Evolutionary conservation across 1,140 invertebrate genomes (phyloP), one percentile per base, ranked within the genome.

Genomic region (Trialeurodes vaporariorum): DNA sequence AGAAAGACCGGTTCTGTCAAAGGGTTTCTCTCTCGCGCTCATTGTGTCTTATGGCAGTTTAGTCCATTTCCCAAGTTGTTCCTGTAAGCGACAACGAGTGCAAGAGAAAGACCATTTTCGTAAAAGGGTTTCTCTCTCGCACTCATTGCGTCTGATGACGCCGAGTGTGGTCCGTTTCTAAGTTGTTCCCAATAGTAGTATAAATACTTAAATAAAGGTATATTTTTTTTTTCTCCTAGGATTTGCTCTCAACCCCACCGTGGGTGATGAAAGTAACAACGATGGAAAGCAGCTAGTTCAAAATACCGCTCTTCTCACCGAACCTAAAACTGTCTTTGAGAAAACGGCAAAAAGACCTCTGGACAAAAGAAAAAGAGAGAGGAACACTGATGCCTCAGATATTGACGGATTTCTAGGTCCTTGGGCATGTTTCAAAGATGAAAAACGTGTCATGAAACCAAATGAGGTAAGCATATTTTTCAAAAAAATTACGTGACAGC

Each of bases 381-480:
- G 87, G 77, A 99, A 99, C 82, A 86, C 91, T 72, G 86, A 98
- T 79, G 87, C 97, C 0, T 81, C 84, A 27, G 97, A 99, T 81
- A 85, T 99, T 68, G 93, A 93, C 68, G 96, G 95, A 9, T 98
- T 96, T 77, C 79, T 96, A 1, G 97, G 98, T 0, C 98, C 97
- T 0, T 99, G 98, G 98, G 96, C 93, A 66, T 90, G 90, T 66
- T 99, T 86, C 81, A 83, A 87, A 21, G 93, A 98, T 80, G 96
- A 99, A 81, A 83, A 89, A 74, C 87, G 87, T 68, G 82, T 96
- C 12, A 85, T 90, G 68, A 93, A 90, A 76, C 96, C 97, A 12
- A 87, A 87, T 63, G 92, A 94, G 67, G 83, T 80, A 73, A 72
- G 69, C 69, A 17, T 21, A 26, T 23, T 27, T 65, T 62, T 67